phyloP scores from a whole-genome alignment of 2,113 vertebrate genomes.

The Brevimyrus niger region DNA sequence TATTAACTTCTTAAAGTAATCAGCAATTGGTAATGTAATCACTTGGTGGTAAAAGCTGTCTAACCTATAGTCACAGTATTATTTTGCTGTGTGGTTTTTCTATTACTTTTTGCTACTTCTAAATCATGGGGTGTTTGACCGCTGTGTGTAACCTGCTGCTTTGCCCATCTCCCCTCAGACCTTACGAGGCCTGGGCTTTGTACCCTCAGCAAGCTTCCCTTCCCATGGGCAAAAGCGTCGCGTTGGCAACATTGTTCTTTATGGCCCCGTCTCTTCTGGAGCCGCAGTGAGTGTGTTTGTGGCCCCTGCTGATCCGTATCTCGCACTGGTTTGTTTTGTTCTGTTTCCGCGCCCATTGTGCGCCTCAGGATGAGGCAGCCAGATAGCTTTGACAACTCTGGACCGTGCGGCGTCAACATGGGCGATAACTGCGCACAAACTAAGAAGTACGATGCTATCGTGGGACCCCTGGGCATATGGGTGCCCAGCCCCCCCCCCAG shows the following conservation, averaged over 20 bases:
- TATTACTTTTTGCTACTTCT: not conserved
- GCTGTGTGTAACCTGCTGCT: not conserved
- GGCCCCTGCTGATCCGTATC: constrained; percentile 56
- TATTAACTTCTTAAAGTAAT: not conserved
- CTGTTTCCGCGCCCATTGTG: constrained; percentile 19
- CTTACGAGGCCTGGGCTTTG: not conserved
- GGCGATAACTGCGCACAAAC: constrained; percentile 41
- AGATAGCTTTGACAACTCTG: constrained; percentile 65
- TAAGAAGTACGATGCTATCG: constrained; percentile 41
- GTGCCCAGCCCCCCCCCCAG: constrained; percentile 23
- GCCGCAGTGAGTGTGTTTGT: constrained; percentile 43
- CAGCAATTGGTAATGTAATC: not conserved
- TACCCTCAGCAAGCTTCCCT: not conserved
- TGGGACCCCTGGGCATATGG: constrained; percentile 41
- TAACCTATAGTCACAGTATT: not conserved
- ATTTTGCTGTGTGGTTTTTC: not conserved
- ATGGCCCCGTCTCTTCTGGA: constrained; percentile 36
- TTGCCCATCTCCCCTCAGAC: not conserved
- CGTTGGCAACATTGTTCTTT: constrained; percentile 57
- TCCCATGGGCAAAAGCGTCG: constrained; percentile 23
- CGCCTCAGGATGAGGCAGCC: constrained; percentile 51
- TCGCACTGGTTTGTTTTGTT: constrained; percentile 28
- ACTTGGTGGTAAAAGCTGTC: not conserved
- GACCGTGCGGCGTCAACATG: constrained; percentile 64
- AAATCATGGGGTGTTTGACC: not conserved